phyloP scores from a whole-genome alignment of 2,797 vertebrate species.

The Serranus cabrilla region DNA sequence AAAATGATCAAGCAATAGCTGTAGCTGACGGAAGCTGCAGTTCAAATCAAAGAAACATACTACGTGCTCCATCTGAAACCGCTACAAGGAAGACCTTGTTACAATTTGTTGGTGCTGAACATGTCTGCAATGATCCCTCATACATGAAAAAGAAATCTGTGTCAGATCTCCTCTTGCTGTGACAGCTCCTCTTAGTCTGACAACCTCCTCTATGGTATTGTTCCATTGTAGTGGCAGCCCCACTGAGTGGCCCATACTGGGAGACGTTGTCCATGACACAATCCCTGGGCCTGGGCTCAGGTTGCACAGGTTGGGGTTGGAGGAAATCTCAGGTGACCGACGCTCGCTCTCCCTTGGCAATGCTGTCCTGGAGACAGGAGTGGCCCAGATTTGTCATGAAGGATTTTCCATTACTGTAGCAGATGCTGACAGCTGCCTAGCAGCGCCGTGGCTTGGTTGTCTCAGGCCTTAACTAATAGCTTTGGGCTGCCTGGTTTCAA shows the following conservation, averaged over 20 bases:
- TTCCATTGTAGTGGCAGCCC: slow-evolving; percentile 64
- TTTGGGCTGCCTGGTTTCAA: slow-evolving; percentile 10
- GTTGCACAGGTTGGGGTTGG: slow-evolving; percentile 85
- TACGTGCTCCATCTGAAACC: neutral
- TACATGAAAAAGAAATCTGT: slow-evolving; percentile 58
- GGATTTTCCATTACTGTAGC: slow-evolving; percentile 87
- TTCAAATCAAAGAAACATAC: slow-evolving; percentile 24
- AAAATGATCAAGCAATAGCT: neutral
- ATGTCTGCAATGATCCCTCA: slow-evolving; percentile 19
- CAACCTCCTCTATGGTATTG: slow-evolving; percentile 61
- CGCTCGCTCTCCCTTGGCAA: slow-evolving; percentile 82
- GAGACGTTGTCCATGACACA: slow-evolving; percentile 86
- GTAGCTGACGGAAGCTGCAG: neutral
- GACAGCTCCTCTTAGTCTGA: slow-evolving; percentile 62
- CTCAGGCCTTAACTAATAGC: slow-evolving; percentile 26
- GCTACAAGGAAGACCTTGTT: slow-evolving; percentile 3
- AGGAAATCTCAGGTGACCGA: slow-evolving; percentile 89
- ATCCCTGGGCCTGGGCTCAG: slow-evolving; percentile 82
- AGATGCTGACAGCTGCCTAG: slow-evolving; percentile 61
- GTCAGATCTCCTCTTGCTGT: slow-evolving; percentile 53
- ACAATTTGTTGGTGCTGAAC: slow-evolving; percentile 23
- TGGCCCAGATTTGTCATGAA: slow-evolving; percentile 87
- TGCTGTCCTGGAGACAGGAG: slow-evolving; percentile 83
- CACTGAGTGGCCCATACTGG: slow-evolving; percentile 75
- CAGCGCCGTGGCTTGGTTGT: slow-evolving; percentile 43